Percentiles rank a stretch among this genome's conserved stretches.
These are phyloP conservation scores for Corythaeola cristata DNA, from an alignment of 2,113 vertebrate genomes.

Conservation along the genomic window DNA sequence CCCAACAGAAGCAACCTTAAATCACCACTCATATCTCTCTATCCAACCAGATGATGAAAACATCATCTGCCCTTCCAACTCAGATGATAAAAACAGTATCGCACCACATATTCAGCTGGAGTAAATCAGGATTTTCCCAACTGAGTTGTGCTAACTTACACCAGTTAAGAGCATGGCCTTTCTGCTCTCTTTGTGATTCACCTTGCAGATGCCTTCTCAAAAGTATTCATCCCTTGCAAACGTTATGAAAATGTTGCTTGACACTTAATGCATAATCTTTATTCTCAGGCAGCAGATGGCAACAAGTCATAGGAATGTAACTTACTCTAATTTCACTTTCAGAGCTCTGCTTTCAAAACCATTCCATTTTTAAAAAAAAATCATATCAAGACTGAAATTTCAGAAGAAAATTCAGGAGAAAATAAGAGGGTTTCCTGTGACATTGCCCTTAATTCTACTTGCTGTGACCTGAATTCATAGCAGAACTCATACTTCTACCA, in stretches of 20 bases:
- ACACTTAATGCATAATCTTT: not conserved
- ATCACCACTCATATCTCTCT: not conserved
- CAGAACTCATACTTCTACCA: not conserved
- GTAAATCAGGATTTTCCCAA: not conserved
- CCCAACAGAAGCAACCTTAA: not conserved
- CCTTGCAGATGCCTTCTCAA: not conserved
- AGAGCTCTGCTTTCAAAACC: not conserved
- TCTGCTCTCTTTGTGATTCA: not conserved
- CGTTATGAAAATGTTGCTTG: not conserved
- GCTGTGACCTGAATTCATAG: not conserved
- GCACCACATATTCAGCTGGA: not conserved
- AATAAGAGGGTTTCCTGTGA: not conserved
- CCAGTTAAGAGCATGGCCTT: not conserved
- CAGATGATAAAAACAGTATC: not conserved
- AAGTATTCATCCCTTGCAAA: not conserved
- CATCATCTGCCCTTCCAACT: not conserved
- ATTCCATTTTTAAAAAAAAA: not conserved
- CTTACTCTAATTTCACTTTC: not conserved
- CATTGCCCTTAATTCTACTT: not conserved
- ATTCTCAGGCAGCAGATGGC: conserved; percentile 8
- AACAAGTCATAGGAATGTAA: conserved; percentile 16
- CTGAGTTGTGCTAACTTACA: not conserved
- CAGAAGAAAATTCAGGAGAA: not conserved
- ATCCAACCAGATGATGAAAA: not conserved
- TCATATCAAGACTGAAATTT: not conserved